Evolutionary conservation across 2,797 vertebrate species (phyloP).

Genomic region (Danio choprae): DNA sequence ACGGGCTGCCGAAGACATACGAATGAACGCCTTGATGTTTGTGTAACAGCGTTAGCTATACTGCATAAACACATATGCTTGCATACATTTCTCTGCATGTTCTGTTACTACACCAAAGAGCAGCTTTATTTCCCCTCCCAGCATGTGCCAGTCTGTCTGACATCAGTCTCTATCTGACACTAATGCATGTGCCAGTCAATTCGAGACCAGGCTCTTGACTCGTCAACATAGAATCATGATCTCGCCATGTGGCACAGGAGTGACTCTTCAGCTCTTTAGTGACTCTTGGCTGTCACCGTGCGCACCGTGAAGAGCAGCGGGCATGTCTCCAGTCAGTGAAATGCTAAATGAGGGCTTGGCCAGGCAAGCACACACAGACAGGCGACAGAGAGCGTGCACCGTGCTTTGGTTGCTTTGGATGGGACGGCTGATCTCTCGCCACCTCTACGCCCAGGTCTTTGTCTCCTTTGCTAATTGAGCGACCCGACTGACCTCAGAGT

Average conservation of each 20-base stretch:
- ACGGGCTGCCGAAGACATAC: conserved; percentile 5
- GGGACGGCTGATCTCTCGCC: conserved; percentile 65
- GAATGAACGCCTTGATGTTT: conserved; percentile 34
- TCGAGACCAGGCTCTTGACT: conserved; percentile 28
- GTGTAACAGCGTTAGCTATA: conserved; percentile 31
- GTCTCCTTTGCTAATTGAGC: conserved; percentile 77
- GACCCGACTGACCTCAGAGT: conserved; percentile 72
- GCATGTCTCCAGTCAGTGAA: conserved; percentile 28
- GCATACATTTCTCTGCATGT: conserved; percentile 36
- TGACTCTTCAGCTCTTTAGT: conserved; percentile 35
- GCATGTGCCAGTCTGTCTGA: conserved; percentile 48
- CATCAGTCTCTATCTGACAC: conserved; percentile 42
- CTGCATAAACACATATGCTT: conserved; percentile 35
- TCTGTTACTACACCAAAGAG: conserved; percentile 27
- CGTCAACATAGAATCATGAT: conserved; percentile 16
- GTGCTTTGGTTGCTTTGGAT: conserved; percentile 59
- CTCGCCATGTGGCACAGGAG: conserved; percentile 50
- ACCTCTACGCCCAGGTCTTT: conserved; percentile 71
- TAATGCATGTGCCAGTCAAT: conserved; percentile 21
- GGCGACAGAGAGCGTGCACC: conserved; percentile 55
- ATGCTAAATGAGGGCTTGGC: conserved; percentile 41
- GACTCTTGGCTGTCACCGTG: conserved; percentile 32
- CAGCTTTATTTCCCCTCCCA: conserved; percentile 48
- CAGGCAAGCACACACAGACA: conserved; percentile 63
- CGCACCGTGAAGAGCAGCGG: conserved; percentile 22